Percentiles rank a stretch among this genome's conserved stretches.
These are phyloP conservation scores for Patella caerulea DNA, from an alignment of 2,888 invertebrate species.

Conservation along the genomic window DNA sequence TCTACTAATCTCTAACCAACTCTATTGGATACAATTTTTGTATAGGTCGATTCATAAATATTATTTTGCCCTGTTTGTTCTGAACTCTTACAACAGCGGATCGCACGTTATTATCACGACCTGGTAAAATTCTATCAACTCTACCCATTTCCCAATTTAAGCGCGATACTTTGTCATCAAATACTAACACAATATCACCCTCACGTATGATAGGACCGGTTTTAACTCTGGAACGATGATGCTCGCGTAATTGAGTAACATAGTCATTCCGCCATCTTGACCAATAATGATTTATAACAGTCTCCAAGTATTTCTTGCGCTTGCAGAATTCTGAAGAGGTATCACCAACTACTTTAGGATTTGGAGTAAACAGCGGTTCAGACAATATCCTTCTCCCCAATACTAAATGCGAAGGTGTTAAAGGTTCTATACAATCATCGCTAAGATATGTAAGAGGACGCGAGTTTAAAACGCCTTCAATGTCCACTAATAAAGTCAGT, in stretches of 20 bases:
- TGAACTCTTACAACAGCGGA: too few relatives aligned
- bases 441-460: too few relatives aligned
- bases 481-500: too few relatives aligned
- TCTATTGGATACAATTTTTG: neutral
- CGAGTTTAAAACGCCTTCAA: too few relatives aligned
- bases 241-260: neutral
- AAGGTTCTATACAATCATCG: too few relatives aligned
- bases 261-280: neutral
- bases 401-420: too few relatives aligned
- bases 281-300: too few relatives aligned
- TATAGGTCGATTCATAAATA: neutral
- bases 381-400: too few relatives aligned
- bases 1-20: neutral
- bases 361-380: too few relatives aligned
- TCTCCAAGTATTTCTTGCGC: too few relatives aligned
- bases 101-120: neutral
- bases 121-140: neutral
- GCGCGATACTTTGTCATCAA: neutral
- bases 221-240: neutral
- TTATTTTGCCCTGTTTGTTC: neutral
- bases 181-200: neutral
- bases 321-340: too few relatives aligned
- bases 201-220: neutral
- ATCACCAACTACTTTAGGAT: too few relatives aligned
- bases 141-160: constrained; percentile 6